phyloP scores from a whole-genome alignment of 2,888 invertebrate genomes.

The Drosophila sordidapex region DNA sequence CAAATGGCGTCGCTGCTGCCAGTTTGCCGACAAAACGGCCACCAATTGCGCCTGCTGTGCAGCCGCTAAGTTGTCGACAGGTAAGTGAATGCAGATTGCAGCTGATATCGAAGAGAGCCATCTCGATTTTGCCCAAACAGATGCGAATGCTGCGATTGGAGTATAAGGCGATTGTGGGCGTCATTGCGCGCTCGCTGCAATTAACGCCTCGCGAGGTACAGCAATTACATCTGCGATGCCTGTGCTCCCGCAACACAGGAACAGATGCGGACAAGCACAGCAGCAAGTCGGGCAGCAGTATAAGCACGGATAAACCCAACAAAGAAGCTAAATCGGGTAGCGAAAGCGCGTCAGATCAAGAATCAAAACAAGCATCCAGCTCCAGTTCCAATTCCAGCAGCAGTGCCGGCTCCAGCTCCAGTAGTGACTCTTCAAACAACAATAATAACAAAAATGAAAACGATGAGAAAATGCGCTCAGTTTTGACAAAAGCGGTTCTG shows the following conservation, averaged over 20 bases:
- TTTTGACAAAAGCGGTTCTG: slow-evolving; percentile 91
- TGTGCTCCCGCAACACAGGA: slow-evolving; percentile 41
- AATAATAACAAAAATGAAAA: slow-evolving; percentile 87
- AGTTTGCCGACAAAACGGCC: slow-evolving; percentile 6
- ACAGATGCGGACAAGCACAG: slow-evolving; percentile 12
- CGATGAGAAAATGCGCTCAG: slow-evolving; percentile 89
- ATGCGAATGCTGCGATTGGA: slow-evolving; percentile 74
- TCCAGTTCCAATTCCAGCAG: slow-evolving; percentile 13
- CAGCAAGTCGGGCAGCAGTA: slow-evolving; percentile 12
- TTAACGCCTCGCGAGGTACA: slow-evolving; percentile 72
- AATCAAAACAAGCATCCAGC: slow-evolving; percentile 13
- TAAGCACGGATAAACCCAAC: slow-evolving; percentile 1
- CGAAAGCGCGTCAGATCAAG: slow-evolving; percentile 5
- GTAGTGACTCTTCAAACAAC: slow-evolving; percentile 47
- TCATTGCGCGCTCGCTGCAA: slow-evolving; percentile 80
- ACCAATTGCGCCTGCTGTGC: slow-evolving; percentile 31
- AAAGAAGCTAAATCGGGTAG: slow-evolving; percentile 13
- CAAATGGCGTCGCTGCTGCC: slow-evolving; percentile 12
- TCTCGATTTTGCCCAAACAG: slow-evolving; percentile 41
- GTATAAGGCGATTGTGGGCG: slow-evolving; percentile 80
- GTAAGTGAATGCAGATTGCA: slow-evolving; percentile 39
- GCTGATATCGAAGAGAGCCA: neutral
- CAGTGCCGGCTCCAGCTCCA: slow-evolving; percentile 10
- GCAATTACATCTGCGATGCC: slow-evolving; percentile 66
- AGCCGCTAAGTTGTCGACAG: slow-evolving; percentile 66